A percentile compares a stretch with the other conserved stretches of the same genome.
Conservation (phyloP, 2,888 invertebrate genomes). For the Chalcis sispes region DNA sequence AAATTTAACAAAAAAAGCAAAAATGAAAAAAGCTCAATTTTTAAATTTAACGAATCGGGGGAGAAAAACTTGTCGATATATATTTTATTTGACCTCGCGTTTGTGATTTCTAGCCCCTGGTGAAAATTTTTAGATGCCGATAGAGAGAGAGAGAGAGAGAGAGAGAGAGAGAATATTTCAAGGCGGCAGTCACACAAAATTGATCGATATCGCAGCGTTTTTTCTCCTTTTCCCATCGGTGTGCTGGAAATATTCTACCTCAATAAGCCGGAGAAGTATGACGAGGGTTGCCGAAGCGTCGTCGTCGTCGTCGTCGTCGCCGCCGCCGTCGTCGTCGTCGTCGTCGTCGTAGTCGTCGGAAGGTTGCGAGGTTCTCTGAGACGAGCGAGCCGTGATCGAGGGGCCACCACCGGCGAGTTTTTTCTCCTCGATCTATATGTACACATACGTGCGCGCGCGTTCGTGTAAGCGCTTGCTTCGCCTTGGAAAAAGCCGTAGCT, state of each 20-base stretch:
- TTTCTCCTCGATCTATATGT: no score
- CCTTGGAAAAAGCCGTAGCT: slow-evolving; percentile 31
- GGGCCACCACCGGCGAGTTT: slow-evolving; percentile 53
- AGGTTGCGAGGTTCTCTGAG: slow-evolving; percentile 41
- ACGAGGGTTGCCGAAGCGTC: slow-evolving; percentile 62
- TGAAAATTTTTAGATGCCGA: no score
- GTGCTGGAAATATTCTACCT: slow-evolving; percentile 44
- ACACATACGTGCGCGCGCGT: not conserved
- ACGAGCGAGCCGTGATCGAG: slow-evolving; percentile 58
- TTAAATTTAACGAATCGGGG: no score
- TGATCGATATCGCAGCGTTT: slow-evolving; percentile 45
- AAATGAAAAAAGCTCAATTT: no score
- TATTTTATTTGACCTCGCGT: not conserved
- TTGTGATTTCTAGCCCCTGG: no score
- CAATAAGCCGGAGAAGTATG: slow-evolving; percentile 57
- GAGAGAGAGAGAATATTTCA: no score
- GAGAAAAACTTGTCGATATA: no score
- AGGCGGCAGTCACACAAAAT: slow-evolving; percentile 19
- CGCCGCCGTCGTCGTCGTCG: no score
- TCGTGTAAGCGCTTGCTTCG: slow-evolving; percentile 26
- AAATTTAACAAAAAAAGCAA: no score
- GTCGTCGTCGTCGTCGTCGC: no score
- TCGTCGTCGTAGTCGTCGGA: no score
- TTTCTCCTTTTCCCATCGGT: slow-evolving; percentile 23
- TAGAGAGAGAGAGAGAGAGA: no score